These are phyloP conservation scores for Pitta sordida DNA, from an alignment of 2,113 vertebrate species.

Conservation along the genomic window DNA sequence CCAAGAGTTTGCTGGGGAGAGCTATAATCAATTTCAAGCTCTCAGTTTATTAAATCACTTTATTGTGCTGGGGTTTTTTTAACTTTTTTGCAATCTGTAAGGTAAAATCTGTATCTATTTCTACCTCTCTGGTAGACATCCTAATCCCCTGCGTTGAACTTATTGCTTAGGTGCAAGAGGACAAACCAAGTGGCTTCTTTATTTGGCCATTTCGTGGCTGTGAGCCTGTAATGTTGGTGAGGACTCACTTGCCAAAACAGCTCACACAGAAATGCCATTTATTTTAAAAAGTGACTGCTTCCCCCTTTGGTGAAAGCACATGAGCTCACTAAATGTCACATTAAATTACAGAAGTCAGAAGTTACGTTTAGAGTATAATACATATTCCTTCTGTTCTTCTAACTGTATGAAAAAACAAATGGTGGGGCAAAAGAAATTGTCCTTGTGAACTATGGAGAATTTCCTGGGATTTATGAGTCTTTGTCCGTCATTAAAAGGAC, in stretches of 20 bases:
- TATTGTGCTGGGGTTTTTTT: background rate
- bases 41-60: background rate
- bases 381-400: background rate
- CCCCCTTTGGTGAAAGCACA: background rate
- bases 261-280: background rate
- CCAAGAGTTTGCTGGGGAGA: background rate
- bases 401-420: background rate
- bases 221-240: background rate
- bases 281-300: background rate
- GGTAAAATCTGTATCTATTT: background rate
- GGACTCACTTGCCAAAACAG: background rate
- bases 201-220: background rate
- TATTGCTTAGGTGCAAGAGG: background rate
- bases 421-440: background rate
- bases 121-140: background rate
- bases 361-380: background rate
- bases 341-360: background rate
- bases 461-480: background rate
- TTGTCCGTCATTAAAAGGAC: background rate
- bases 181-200: background rate
- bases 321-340: background rate
- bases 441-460: background rate
- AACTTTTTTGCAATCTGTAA: background rate
- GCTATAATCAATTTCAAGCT: accelerated
- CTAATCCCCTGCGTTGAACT: background rate